Conservation (phyloP, 1,140 invertebrate species). For the Conus ventricosus region DNA sequence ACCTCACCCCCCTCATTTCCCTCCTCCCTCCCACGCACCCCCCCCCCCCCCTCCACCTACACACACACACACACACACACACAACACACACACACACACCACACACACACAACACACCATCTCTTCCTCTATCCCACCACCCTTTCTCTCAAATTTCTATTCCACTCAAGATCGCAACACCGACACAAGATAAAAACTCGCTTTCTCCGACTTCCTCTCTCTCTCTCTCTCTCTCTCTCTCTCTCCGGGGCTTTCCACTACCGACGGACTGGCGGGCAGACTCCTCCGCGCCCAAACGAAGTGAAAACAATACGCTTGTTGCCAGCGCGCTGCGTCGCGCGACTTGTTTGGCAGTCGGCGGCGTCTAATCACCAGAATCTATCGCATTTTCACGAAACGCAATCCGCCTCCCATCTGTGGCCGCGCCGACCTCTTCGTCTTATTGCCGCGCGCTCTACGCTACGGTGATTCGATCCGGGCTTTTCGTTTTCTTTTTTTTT, state of each 20-base stretch:
- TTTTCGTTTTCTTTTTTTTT: no score
- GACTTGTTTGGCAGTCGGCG: slow-evolving; percentile 25
- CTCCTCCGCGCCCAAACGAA: neutral
- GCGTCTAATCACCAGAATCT: slow-evolving; percentile 27
- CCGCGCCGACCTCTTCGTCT: neutral
- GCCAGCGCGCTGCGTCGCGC: slow-evolving; percentile 10
- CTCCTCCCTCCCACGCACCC: neutral
- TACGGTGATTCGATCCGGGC: neutral
- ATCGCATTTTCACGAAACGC: slow-evolving; percentile 22
- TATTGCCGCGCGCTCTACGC: neutral
- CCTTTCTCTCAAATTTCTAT: neutral
- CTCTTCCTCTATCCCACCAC: neutral
- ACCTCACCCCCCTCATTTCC: neutral
- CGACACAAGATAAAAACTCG: no score
- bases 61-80: slow-evolving; percentile 25
- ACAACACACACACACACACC: neutral
- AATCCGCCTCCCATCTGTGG: slow-evolving; percentile 17
- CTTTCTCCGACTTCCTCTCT: neutral
- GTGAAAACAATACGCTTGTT: slow-evolving; percentile 26
- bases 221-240: neutral
- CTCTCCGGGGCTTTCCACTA: neutral
- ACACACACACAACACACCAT: neutral
- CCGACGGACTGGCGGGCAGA: no score
- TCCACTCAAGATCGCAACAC: neutral
- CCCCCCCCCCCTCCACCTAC: no score